Evolutionary conservation across 2,888 invertebrate species (phyloP).

Genomic region (Leptothorax acervorum): DNA sequence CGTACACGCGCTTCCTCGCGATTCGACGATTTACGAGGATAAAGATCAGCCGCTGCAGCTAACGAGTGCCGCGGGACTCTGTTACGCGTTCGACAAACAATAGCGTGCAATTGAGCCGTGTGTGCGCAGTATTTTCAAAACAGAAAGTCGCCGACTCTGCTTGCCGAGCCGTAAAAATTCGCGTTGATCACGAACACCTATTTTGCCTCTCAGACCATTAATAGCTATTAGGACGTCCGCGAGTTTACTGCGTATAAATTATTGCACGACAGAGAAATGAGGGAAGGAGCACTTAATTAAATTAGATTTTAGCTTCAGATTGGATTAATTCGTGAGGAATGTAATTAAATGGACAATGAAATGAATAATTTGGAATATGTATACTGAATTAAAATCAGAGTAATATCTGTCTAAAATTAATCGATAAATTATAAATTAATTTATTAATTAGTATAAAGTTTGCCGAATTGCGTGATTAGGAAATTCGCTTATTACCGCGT

Average conservation of each 20-base stretch:
- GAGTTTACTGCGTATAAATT: background rate
- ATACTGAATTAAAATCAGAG: background rate
- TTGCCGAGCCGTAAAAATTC: slow-evolving; percentile 36
- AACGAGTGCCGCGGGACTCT: background rate
- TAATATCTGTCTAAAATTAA: background rate
- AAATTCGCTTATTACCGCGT: background rate
- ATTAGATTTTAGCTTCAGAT: background rate
- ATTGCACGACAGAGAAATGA: background rate
- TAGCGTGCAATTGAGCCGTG: slow-evolving; percentile 12
- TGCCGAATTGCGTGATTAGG: background rate
- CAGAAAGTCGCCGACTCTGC: slow-evolving; percentile 31
- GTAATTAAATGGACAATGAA: background rate
- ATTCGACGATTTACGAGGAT: background rate
- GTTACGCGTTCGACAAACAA: slow-evolving; percentile 23
- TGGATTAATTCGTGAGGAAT: background rate
- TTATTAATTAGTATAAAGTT: background rate
- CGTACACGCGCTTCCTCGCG: background rate
- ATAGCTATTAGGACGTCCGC: background rate
- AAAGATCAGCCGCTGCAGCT: background rate
- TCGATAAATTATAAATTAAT: background rate
- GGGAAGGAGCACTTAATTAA: background rate
- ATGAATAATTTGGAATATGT: background rate
- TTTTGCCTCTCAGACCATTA: background rate
- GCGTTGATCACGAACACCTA: slow-evolving; percentile 31
- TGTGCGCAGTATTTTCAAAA: slow-evolving; percentile 43